Conservation (phyloP, 2,888 invertebrate species). For the Nephrocerus scutellatus region DNA sequence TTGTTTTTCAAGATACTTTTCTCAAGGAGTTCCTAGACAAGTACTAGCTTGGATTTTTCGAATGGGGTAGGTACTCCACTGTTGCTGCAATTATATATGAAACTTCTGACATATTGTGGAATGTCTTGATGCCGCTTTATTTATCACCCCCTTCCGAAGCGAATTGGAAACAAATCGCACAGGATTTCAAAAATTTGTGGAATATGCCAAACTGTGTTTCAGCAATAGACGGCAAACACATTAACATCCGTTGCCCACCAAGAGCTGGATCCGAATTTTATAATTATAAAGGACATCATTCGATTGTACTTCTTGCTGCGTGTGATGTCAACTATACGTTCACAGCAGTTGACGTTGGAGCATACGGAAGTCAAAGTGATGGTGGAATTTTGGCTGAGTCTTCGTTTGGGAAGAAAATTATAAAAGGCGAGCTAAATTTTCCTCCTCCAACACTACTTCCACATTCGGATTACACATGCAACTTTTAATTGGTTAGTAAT, state of each 20-base stretch:
- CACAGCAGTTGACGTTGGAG: conserved; percentile 7
- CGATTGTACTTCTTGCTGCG: conserved; percentile 8
- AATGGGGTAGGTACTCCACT: conserved; percentile 5
- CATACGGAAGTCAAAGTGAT: conserved; percentile 12
- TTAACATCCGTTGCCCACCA: conserved; percentile 12
- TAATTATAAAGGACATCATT: conserved; percentile 5
- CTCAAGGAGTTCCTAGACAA: conserved; percentile 2
- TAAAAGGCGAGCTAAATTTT: no score
- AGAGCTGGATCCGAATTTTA: conserved; percentile 11
- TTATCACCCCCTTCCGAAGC: conserved; percentile 3
- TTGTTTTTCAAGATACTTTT: no score
- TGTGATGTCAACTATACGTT: conserved; percentile 10
- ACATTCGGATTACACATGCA: no score
- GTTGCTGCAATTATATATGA: conserved; percentile 11
- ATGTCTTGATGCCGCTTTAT: conserved; percentile 10
- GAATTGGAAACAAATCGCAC: conserved; percentile 8
- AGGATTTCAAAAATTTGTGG: conserved; percentile 10
- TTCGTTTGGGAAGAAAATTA: no score
- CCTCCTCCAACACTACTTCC: no score
- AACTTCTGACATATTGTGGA: conserved; percentile 10
- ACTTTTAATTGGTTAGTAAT: no score
- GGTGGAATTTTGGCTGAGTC: conserved; percentile 11
- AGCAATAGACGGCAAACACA: conserved; percentile 12
- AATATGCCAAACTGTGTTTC: conserved; percentile 14
- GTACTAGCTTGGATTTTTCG: conserved; percentile 3